Evolutionary conservation across 2,888 invertebrate genomes (phyloP).

Genomic region (Willowsia nigromaculata): DNA sequence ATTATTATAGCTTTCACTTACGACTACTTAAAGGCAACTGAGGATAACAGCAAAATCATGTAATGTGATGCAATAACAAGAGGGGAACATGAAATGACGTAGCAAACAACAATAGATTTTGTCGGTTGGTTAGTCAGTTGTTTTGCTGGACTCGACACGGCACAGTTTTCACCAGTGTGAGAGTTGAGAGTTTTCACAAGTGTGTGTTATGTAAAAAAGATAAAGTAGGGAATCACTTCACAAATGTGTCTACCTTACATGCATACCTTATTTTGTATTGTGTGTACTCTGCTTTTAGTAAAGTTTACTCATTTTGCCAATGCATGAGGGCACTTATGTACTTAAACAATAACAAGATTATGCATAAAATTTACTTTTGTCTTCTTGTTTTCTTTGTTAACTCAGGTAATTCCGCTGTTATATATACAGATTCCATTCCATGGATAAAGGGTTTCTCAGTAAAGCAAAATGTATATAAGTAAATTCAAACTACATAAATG

Average conservation of each 20-base stretch:
- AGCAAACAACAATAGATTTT: slow-evolving; percentile 35
- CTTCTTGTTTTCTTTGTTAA: no score
- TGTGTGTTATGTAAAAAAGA: background rate
- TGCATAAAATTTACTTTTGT: background rate
- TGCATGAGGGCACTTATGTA: background rate
- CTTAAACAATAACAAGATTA: background rate
- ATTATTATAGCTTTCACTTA: slow-evolving; percentile 47
- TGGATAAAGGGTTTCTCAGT: no score
- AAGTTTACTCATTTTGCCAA: background rate
- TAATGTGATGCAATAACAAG: slow-evolving; percentile 54
- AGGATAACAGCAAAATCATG: slow-evolving; percentile 66
- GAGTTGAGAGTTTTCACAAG: background rate
- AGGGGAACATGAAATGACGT: slow-evolving; percentile 13
- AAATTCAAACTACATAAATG: no score
- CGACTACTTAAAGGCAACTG: slow-evolving; percentile 42
- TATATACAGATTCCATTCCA: no score
- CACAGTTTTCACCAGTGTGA: slow-evolving; percentile 5
- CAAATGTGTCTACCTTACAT: background rate
- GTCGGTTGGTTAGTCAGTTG: slow-evolving; percentile 23
- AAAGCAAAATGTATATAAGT: no score
- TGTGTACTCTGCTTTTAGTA: background rate
- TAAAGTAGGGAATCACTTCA: slow-evolving; percentile 3
- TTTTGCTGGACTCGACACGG: background rate
- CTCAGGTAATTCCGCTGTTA: no score
- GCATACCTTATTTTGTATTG: background rate